These are phyloP conservation scores for Rhincodon typus DNA, from an alignment of 2,797 vertebrate species.

Conservation along the genomic window DNA sequence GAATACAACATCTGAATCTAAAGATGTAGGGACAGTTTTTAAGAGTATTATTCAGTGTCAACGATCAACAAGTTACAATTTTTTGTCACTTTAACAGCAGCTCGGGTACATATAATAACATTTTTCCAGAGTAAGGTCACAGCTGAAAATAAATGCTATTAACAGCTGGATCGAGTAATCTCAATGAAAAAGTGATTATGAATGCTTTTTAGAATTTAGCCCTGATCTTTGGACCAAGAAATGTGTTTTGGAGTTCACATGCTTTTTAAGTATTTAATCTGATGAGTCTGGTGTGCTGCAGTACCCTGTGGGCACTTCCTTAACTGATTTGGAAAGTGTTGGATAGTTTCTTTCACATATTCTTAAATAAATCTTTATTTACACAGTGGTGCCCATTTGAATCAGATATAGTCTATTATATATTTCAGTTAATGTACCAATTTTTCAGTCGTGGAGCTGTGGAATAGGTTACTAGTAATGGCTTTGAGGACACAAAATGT, in stretches of 20 bases:
- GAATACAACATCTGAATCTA: background rate
- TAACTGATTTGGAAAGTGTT: no score
- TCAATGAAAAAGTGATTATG: slow-evolving; percentile 6
- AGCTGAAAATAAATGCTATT: background rate
- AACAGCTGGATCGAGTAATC: slow-evolving; percentile 29
- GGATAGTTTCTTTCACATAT: background rate
- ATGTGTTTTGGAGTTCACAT: slow-evolving; percentile 24
- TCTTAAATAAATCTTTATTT: background rate
- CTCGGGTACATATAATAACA: background rate
- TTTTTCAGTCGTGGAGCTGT: background rate
- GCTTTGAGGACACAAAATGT: background rate
- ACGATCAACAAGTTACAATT: background rate
- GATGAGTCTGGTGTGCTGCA: background rate
- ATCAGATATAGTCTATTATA: background rate
- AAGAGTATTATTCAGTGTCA: background rate
- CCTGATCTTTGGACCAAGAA: slow-evolving; percentile 25
- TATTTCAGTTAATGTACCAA: no score
- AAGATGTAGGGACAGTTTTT: background rate
- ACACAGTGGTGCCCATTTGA: background rate
- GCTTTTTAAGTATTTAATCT: background rate
- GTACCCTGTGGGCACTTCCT: background rate
- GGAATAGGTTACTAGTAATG: background rate
- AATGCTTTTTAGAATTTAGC: background rate
- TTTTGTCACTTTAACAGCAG: background rate
- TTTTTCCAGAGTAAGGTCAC: slow-evolving; percentile 20